Evolutionary conservation across 2,797 vertebrate species (phyloP), one percentile per base, ranked within the genome.

Genomic region (Luscinia megarhynchos): DNA sequence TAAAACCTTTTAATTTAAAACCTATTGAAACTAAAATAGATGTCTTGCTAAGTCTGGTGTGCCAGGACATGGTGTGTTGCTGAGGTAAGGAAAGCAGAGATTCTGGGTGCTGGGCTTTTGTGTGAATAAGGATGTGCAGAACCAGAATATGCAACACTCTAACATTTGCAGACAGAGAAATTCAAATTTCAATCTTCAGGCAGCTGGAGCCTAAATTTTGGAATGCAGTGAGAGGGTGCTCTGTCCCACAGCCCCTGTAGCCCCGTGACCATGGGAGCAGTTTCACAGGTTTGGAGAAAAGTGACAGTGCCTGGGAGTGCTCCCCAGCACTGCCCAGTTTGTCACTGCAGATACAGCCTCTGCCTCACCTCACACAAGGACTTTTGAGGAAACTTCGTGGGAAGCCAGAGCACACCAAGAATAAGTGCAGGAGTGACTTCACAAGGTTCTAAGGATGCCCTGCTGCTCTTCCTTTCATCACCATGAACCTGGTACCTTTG

Each of bases 201-300:
- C 2, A 76, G 12, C 40, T 11, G 23, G 32, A 9, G 36, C 51
- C 3, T 26, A 66, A 70, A 8, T 12, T 17, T 1, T 6, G 63
- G 30, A 30, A 29, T 30, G 5, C 50, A 51, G 18, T 13, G 50
- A 36, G 43, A 59, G 30, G 53, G 12, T 12, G 12, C 34, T 34
- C 32, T 38, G 20, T 8, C 22, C 1, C 2, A 21, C 17, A 48
- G 18, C 15, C 21, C 9, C 26, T 32, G 43, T 11, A 45, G 43
- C 20, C 15, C 0, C 0, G 61, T 22, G 23, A 43, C 21, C 0
- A 0, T 4, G 1, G 0, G 12, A 74, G 62, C 22, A 67, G 10
- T 15, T 27, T 8, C 55, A 26, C n/a, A 32, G 26, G 5, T 29
- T 20, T 36, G 57, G 74, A 64, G 45, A 61, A 15, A 40, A 64